A percentile compares a stretch with the other conserved stretches of the same genome.
These are phyloP conservation scores for Spilosoma lubricipeda DNA, from an alignment of 2,888 invertebrate species.

Conservation along the genomic window DNA sequence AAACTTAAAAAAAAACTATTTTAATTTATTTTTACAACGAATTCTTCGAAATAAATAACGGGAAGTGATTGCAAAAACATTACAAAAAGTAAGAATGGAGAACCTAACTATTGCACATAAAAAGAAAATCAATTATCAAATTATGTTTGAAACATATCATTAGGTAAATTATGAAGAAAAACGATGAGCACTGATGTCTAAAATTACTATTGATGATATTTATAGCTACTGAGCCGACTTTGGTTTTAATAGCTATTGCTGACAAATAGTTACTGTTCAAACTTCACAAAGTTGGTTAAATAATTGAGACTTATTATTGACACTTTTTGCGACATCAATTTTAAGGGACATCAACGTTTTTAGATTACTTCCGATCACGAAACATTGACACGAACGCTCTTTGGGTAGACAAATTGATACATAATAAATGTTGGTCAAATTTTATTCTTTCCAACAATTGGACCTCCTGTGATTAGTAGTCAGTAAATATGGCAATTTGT, in stretches of 20 bases:
- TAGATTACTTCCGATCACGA: conserved; percentile 79
- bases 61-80: neutral
- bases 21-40: too few relatives aligned
- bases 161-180: neutral
- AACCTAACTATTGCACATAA: neutral
- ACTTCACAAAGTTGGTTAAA: conserved; percentile 10
- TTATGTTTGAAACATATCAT: neutral
- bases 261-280: neutral
- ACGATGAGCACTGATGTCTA: neutral
- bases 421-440: conserved; percentile 56
- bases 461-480: conserved; percentile 73
- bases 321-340: conserved; percentile 58
- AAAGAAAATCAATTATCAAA: neutral
- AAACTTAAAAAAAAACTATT: too few relatives aligned
- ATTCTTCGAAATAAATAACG: too few relatives aligned
- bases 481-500: conserved; percentile 74
- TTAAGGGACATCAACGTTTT: conserved; percentile 58
- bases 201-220: neutral
- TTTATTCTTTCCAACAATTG: conserved; percentile 65
- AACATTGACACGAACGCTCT: conserved; percentile 49
- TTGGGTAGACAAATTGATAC: conserved; percentile 53
- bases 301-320: conserved; percentile 56
- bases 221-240: neutral
- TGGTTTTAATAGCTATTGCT: neutral
- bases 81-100: neutral